Evolutionary conservation across 2,113 vertebrate species (phyloP).

Genomic region (Carassius gibelio): DNA sequence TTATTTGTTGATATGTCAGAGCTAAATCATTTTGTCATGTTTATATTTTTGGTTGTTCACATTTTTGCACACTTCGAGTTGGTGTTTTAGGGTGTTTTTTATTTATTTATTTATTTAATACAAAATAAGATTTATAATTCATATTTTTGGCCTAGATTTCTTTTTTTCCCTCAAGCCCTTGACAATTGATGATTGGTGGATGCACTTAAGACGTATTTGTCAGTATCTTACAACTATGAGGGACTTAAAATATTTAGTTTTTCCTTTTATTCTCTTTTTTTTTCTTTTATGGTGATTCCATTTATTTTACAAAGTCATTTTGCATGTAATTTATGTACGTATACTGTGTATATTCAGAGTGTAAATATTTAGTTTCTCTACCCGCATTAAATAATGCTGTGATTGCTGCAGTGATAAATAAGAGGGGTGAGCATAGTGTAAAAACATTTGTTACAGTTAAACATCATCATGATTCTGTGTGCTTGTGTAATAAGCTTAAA

Average conservation of each 20-base stretch:
- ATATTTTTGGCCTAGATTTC: slow-evolving; percentile 56
- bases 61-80: slow-evolving; percentile 12
- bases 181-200: slow-evolving; percentile 51
- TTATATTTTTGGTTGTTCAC: slow-evolving; percentile 51
- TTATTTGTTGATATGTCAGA: slow-evolving; percentile 17
- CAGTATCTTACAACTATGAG: slow-evolving; percentile 15
- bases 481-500: slow-evolving; percentile 43
- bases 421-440: not conserved
- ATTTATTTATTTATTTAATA: not conserved
- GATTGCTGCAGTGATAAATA: not conserved
- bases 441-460: slow-evolving; percentile 8
- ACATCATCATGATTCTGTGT: slow-evolving; percentile 24
- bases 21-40: slow-evolving; percentile 48
- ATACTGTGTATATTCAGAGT: not conserved
- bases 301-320: slow-evolving; percentile 11
- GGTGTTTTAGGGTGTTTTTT: slow-evolving; percentile 9
- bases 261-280: not conserved
- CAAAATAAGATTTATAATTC: slow-evolving; percentile 53
- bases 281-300: not conserved
- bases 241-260: not conserved
- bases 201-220: slow-evolving; percentile 34
- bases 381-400: not conserved
- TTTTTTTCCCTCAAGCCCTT: slow-evolving; percentile 36
- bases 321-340: not conserved
- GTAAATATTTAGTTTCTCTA: slow-evolving; percentile 4